Evolutionary conservation across 2,888 invertebrate genomes (phyloP).

Genomic region (Cloeon dipterum): DNA sequence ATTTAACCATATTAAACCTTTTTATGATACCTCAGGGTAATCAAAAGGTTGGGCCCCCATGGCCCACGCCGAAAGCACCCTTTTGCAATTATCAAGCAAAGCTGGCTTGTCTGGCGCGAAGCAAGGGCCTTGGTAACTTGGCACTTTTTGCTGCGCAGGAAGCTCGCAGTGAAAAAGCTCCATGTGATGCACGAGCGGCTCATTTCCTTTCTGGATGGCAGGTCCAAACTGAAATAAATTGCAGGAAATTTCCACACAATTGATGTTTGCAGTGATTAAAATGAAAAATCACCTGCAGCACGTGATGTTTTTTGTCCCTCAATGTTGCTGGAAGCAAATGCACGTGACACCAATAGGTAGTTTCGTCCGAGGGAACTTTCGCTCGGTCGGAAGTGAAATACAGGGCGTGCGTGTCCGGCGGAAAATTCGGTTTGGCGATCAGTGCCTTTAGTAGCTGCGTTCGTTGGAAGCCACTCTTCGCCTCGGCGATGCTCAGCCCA

Average conservation of each 20-base stretch:
- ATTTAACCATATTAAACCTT: background rate
- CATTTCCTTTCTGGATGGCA: constrained; percentile 51
- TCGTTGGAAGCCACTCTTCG: constrained; percentile 49
- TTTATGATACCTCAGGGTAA: constrained; percentile 36
- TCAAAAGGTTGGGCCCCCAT: constrained; percentile 85
- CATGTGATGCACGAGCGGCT: constrained; percentile 92
- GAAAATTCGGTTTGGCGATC: constrained; percentile 13
- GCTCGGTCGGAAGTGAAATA: constrained; percentile 38
- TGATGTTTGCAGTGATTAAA: too few relatives aligned
- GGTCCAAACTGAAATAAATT: constrained; percentile 51
- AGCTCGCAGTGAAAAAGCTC: constrained; percentile 91
- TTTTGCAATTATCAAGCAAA: constrained; percentile 45
- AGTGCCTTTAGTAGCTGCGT: constrained; percentile 40
- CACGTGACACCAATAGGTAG: constrained; percentile 93
- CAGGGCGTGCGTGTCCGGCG: constrained; percentile 20
- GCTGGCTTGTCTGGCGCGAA: constrained; percentile 45
- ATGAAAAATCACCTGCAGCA: constrained; percentile 42
- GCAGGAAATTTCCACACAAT: too few relatives aligned
- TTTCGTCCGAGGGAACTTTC: constrained; percentile 59
- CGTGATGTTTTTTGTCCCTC: constrained; percentile 42
- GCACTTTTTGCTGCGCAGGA: constrained; percentile 35
- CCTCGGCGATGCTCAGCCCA: constrained; percentile 33
- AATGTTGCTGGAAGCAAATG: constrained; percentile 50
- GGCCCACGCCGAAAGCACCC: constrained; percentile 92
- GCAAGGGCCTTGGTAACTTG: constrained; percentile 65